A percentile compares a stretch with the other conserved stretches of the same genome.
Conservation (phyloP, 2,888 invertebrate genomes). For the Hirtodrosophila confusa region DNA sequence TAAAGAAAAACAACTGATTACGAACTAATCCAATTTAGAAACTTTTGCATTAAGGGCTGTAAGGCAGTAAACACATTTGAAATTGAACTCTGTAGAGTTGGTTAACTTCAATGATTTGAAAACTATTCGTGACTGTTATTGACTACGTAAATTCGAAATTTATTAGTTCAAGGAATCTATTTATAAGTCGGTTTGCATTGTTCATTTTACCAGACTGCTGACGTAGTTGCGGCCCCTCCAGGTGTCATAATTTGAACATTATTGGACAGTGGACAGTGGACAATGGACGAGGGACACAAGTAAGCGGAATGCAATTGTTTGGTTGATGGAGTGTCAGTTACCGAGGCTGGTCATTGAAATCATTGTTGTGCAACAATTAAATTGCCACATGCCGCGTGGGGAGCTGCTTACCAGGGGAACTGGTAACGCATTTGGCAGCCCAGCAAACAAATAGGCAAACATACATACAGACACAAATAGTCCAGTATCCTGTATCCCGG, state of each 20-base stretch:
- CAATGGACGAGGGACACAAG: neutral
- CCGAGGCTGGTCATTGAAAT: constrained; percentile 1
- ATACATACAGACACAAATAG: neutral
- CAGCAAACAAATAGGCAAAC: constrained; percentile 12
- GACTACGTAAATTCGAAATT: no score
- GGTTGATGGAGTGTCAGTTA: constrained; percentile 14
- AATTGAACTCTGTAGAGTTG: no score
- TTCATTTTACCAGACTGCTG: no score
- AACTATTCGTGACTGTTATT: no score
- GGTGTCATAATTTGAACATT: constrained; percentile 16
- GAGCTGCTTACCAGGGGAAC: neutral
- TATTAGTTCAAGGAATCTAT: no score
- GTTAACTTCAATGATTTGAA: no score
- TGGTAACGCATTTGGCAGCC: constrained; percentile 6
- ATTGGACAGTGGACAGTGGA: neutral
- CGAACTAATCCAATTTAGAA: no score
- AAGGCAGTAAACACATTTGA: no score
- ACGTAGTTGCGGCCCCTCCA: neutral
- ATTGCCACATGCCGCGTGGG: constrained; percentile 18
- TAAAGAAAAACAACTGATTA: no score
- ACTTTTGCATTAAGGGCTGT: no score
- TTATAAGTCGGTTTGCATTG: no score
- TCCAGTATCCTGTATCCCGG: neutral
- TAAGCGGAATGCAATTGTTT: constrained; percentile 18
- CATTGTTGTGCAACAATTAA: constrained; percentile 41